These are phyloP conservation scores for Tenthredo amoena DNA, from an alignment of 2,888 invertebrate genomes.

Conservation along the genomic window DNA sequence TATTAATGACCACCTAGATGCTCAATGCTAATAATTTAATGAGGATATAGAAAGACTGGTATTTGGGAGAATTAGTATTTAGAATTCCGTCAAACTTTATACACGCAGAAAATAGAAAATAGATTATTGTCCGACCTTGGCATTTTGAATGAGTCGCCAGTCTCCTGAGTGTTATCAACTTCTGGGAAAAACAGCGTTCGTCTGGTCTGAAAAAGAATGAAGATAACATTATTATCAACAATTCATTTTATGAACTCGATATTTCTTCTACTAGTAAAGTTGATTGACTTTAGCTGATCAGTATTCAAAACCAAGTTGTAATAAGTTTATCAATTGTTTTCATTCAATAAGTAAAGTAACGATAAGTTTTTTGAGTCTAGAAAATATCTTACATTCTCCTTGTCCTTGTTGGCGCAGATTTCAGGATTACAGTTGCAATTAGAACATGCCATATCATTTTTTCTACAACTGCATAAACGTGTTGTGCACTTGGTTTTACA, in stretches of 20 bases:
- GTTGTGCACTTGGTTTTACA: conserved; percentile 83
- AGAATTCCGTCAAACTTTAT: background rate
- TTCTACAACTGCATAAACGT: conserved; percentile 82
- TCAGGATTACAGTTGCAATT: conserved; percentile 81
- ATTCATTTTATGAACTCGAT: background rate
- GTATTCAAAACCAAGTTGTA: background rate
- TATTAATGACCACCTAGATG: background rate
- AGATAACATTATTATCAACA: background rate
- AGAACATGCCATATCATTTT: conserved; percentile 78
- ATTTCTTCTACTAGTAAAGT: background rate
- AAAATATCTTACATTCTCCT: conserved; percentile 60
- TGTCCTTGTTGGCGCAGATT: conserved; percentile 76
- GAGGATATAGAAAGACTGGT: background rate
- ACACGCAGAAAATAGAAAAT: background rate
- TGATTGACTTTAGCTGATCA: background rate
- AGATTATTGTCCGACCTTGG: background rate
- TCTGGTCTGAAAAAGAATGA: conserved; percentile 7
- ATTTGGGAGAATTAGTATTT: background rate
- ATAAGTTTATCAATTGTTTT: background rate
- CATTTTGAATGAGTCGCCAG: background rate
- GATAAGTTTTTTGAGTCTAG: background rate
- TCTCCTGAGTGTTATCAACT: background rate
- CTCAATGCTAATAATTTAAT: background rate
- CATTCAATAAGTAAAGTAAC: background rate
- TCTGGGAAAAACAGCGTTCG: conserved; percentile 27